Base-by-base conservation (phyloP, 1,140 invertebrate genomes). In the Ericerus pela region DNA sequence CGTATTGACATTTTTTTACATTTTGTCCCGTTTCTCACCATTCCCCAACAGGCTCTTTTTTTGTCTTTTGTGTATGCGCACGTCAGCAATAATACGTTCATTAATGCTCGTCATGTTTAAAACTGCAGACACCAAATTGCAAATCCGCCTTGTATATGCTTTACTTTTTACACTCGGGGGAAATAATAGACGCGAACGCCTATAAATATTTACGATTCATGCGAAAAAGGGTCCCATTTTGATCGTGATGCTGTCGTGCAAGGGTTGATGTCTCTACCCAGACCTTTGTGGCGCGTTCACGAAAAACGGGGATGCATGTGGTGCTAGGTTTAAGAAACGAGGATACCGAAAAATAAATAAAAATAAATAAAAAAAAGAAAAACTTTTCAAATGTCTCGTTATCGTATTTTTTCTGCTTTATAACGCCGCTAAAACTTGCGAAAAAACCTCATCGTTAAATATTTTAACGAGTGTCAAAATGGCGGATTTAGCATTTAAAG, bases 151-250 rank as follows among this genome's bases (percentile, higher is more conserved):
- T 47, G 41, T 47, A 47, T 24, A 18, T 47, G 20, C 41, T 47
- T 47, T 47, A 47, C 41, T 24, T 47, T 47, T 47, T 47, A 47
- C 26, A 14, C 41, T 47, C 41, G 11, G 3, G 41, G 41, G 41
- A 47, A 47, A 47, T 47, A 47, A 47, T 47, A 47, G 41, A 47
- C 41, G 22, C 41, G 41, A 47, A 47, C 41, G 26, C 41, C 41
- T 47, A 47, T 47, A 47, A 47, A 47, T 47, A 47, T 47, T 47
- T 47, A 47, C 10, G 26, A 24, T 14, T 47, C 41, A 47, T 47
- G 26, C 26, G 41, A 47, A 47, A 33, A 47, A 24, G 41, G 41
- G 41, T 47, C 16, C 20, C 26, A 47, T 47, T 47, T 47, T 47
- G 41, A n/a, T n/a, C n/a, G n/a, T n/a, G n/a, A n/a, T n/a, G n/a